Evolutionary conservation across 2,113 vertebrate genomes (phyloP).

Genomic region (Origma solitaria): DNA sequence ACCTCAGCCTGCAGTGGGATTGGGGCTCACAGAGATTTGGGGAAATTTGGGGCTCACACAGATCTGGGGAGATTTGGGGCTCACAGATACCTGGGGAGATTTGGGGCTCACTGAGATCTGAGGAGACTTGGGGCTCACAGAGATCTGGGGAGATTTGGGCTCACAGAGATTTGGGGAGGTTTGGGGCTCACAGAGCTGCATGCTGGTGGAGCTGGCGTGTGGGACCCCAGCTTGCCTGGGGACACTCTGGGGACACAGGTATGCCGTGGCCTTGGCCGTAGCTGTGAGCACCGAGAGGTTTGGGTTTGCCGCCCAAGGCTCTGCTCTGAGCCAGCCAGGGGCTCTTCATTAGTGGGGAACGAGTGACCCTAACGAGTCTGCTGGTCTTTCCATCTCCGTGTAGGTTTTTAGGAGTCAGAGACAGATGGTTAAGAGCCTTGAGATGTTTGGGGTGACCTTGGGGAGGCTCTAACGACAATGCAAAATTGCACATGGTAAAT

Average conservation of each 20-base stretch:
- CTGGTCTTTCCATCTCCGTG: neutral
- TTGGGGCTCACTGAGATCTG: neutral
- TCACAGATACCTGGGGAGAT: neutral
- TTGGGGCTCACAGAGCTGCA: neutral
- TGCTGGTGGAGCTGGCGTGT: fast-evolving
- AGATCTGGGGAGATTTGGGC: too few species aligned
- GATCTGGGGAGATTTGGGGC: neutral
- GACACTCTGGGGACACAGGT: fast-evolving
- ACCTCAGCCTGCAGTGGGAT: neutral
- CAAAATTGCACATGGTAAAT: neutral
- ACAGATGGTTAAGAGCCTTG: neutral
- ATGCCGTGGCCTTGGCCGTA: neutral
- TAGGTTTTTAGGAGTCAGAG: neutral
- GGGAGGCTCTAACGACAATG: neutral
- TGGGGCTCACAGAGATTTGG: neutral
- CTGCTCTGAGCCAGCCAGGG: neutral
- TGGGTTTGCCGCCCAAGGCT: neutral
- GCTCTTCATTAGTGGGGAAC: neutral
- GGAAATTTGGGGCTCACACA: too few species aligned
- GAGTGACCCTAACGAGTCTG: neutral
- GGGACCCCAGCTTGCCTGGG: neutral
- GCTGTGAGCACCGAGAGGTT: neutral
- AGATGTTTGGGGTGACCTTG: conserved; percentile 35
- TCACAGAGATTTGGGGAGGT: too few species aligned
- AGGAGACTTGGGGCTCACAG: neutral